phyloP scores from a whole-genome alignment of 2,113 vertebrate species.

The Nerophis lumbriciformis region DNA sequence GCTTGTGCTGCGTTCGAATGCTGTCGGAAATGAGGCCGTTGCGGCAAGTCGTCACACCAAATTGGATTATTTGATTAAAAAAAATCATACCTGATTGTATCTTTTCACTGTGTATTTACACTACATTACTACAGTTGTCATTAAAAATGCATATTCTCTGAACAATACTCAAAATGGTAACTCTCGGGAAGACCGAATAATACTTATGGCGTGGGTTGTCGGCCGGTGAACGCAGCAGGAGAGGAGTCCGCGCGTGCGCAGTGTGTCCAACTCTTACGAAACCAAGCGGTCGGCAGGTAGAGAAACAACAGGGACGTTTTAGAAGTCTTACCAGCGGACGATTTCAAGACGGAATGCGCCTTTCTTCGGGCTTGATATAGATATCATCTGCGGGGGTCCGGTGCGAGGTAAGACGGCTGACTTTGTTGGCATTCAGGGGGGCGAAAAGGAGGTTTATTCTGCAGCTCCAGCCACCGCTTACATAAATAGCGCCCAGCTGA shows the following conservation, averaged over 20 bases:
- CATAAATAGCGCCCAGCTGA: conserved; percentile 55
- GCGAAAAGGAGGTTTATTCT: background rate
- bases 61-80: too few relatives aligned
- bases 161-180: too few relatives aligned
- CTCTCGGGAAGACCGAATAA: too few relatives aligned
- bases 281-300: conserved; percentile 19
- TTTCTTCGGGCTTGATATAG: conserved; percentile 58
- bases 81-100: background rate
- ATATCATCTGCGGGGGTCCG: conserved; percentile 22
- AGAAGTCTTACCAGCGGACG: background rate
- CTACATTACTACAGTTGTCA: too few relatives aligned
- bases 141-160: too few relatives aligned
- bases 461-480: conserved; percentile 29
- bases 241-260: conserved; percentile 36
- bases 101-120: too few relatives aligned
- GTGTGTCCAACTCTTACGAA: conserved; percentile 31
- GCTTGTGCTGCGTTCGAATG: background rate
- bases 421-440: rapidly evolving
- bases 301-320: background rate
- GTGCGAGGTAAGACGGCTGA: conserved; percentile 44
- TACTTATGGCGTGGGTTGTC: too few relatives aligned
- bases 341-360: conserved; percentile 41
- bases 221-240: conserved; percentile 16
- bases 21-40: background rate
- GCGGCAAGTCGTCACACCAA: too few relatives aligned